These are phyloP conservation scores for Rhynchopsitta pachyrhyncha DNA, from an alignment of 2,113 vertebrate genomes.

Conservation along the genomic window DNA sequence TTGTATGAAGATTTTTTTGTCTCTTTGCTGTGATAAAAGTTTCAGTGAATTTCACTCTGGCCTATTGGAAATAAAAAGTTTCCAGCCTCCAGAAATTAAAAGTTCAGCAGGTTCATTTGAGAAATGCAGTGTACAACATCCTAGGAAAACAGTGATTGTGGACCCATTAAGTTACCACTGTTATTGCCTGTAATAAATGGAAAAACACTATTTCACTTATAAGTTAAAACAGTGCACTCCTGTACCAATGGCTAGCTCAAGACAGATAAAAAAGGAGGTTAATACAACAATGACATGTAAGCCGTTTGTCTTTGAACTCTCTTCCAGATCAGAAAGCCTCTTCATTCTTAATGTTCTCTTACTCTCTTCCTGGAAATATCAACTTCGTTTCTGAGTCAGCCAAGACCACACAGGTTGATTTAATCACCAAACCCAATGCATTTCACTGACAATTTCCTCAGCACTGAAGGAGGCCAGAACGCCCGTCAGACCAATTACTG, in stretches of 20 bases:
- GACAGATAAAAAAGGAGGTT: not conserved
- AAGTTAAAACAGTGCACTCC: conserved; percentile 4
- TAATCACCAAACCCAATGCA: not conserved
- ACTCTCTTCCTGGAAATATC: not conserved
- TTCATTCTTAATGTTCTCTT: conserved; percentile 27
- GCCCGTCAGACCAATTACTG: not conserved
- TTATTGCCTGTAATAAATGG: not conserved
- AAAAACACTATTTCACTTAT: not conserved
- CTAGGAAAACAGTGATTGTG: not conserved
- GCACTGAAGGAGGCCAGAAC: not conserved
- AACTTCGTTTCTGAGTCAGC: conserved; percentile 4
- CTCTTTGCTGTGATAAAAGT: not conserved
- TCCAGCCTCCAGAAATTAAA: not conserved
- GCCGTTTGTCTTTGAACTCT: not conserved
- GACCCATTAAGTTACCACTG: not conserved
- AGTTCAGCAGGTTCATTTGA: not conserved
- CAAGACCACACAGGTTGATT: not conserved
- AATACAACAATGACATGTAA: not conserved
- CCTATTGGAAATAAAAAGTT: not conserved
- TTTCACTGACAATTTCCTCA: not conserved
- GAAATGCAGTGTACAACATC: not conserved
- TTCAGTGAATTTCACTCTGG: not conserved
- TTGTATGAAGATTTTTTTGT: not conserved
- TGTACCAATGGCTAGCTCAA: not conserved
- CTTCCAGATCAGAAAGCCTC: conserved; percentile 14